These are phyloP conservation scores for Asarcornis scutulata DNA, from an alignment of 2,113 vertebrate genomes.

Conservation along the genomic window DNA sequence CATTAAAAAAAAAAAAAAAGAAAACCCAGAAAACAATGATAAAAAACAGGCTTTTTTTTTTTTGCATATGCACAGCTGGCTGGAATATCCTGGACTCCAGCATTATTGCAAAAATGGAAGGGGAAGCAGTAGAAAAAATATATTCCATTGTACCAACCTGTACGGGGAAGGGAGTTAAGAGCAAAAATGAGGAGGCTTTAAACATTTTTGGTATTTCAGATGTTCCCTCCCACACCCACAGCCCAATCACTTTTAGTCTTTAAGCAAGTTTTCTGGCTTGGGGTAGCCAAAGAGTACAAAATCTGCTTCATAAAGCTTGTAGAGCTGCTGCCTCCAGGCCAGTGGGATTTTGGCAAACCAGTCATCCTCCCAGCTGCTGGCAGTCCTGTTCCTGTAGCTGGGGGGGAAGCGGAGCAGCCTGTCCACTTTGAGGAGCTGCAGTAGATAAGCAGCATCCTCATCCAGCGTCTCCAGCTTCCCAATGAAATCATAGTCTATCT, in stretches of 20 bases:
- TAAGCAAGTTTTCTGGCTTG: slow-evolving; percentile 88
- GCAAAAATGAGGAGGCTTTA: slow-evolving; percentile 26
- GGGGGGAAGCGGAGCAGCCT: slow-evolving; percentile 89
- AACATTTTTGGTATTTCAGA: slow-evolving; percentile 59
- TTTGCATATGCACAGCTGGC: neutral
- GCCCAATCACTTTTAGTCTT: slow-evolving; percentile 73
- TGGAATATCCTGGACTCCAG: neutral
- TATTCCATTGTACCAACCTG: neutral
- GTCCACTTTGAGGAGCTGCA: slow-evolving; percentile 90
- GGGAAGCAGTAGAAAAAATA: slow-evolving; percentile 55
- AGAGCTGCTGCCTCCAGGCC: slow-evolving; percentile 87
- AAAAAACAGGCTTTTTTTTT: neutral
- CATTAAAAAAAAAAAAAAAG: neutral
- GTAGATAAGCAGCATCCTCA: slow-evolving; percentile 88
- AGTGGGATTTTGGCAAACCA: slow-evolving; percentile 91
- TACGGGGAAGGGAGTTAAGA: neutral
- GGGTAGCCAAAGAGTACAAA: slow-evolving; percentile 96
- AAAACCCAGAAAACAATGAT: neutral
- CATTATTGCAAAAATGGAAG: neutral
- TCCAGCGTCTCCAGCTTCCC: slow-evolving; percentile 95
- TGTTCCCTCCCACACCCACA: neutral
- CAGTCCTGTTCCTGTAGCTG: slow-evolving; percentile 88
- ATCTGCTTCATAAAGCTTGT: slow-evolving; percentile 93
- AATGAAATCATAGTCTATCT: slow-evolving; percentile 97
- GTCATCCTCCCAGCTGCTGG: slow-evolving; percentile 90